Base-by-base conservation (phyloP, 2,888 invertebrate species). In the Alsophila aescularia region DNA sequence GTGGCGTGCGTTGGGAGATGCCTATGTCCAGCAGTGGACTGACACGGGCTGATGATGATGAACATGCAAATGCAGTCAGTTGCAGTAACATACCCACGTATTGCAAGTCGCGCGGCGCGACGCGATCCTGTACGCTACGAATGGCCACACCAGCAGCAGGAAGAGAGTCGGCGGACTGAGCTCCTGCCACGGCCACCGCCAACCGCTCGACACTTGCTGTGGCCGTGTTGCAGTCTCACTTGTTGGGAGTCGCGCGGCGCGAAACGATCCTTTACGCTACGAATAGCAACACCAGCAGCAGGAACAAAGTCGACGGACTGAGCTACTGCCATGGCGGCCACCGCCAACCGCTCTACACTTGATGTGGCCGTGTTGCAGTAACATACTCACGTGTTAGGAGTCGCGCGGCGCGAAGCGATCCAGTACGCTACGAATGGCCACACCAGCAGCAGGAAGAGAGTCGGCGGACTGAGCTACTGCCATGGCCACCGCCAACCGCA, bases 251-350 rank as follows among this genome's bases (percentile, higher is more conserved):
- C 4, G 43, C n/a, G 8, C 60, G 27, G 1, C 83, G 62, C 10
- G 73, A 58, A 0, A 81, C 77, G 35, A 92, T 56, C 42, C 81
- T 69, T 74, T 82, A 92, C 3, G 93, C 94, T 40, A 95, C 60
- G 72, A 95, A 90, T 4, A 95, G 96, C 96, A 95, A 96, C 52
- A 93, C 60, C 16, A 94, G 70, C 62, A 95, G 77, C 58, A 95
- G 85, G 42, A 91, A 73, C 45, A 95, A 81, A 0, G 95, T 87
- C 2, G 91, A 86, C 16, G 90, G 67, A 15, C 87, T 87, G 62
- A 95, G 87, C 77, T 93, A 93, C 69, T 92, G 89, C 79, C 94
- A 93, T 21, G 6, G 21, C 49, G 94, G 94, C 94, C 94, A 94
- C 74, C 94, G 93, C 73, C 85, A 10, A n/a, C 10, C 29, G 29